phyloP scores from a whole-genome alignment of 2,797 vertebrate genomes.

The Enteromius unitaeniatus region DNA sequence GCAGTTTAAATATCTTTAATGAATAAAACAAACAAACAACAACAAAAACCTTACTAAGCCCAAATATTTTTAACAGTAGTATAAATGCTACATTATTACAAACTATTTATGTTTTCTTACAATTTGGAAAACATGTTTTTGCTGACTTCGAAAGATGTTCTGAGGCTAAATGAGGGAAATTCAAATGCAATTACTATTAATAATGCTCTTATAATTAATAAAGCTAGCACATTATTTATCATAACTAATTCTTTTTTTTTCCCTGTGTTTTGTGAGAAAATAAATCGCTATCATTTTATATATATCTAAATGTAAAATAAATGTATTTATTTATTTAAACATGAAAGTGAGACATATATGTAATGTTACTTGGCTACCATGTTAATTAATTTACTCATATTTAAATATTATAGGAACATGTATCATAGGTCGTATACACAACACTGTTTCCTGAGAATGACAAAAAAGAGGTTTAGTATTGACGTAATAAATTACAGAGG shows the following conservation, averaged over 20 bases:
- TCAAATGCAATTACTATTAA: background rate
- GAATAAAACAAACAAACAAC: background rate
- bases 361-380: background rate
- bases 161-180: background rate
- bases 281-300: background rate
- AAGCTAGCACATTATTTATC: background rate
- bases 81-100: background rate
- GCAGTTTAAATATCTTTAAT: background rate
- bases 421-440: no score
- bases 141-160: background rate
- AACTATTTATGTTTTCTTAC: background rate
- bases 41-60: background rate
- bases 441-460: background rate
- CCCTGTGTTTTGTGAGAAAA: background rate
- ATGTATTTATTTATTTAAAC: background rate
- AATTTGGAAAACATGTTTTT: background rate
- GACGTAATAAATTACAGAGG: background rate
- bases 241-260: background rate
- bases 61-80: background rate
- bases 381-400: background rate
- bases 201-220: background rate
- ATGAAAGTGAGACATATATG: background rate
- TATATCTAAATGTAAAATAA: background rate
- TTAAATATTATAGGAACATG: background rate
- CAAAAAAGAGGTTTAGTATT: background rate